Percentiles rank a stretch among this genome's conserved stretches.
Evolutionary conservation across 2,113 vertebrate genomes (phyloP).

Genomic region (Rousettus leschenaultii): DNA sequence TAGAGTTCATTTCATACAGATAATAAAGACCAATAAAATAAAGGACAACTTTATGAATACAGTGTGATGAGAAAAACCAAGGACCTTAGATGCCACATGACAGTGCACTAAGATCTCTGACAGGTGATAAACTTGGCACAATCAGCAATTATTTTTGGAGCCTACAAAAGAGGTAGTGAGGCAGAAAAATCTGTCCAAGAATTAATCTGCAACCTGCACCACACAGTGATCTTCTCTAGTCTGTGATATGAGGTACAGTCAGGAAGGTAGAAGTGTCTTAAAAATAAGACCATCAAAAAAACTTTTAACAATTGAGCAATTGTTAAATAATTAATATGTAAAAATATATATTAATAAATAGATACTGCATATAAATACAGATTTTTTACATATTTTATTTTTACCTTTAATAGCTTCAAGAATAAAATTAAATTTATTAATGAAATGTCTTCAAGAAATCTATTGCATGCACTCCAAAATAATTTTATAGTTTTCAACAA

Average conservation of each 20-base stretch:
- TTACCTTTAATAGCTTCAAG: background rate
- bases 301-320: background rate
- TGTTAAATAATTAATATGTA: background rate
- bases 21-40: background rate
- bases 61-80: background rate
- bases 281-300: background rate
- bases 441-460: background rate
- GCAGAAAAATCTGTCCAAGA: slow-evolving; percentile 50
- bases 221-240: background rate
- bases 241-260: background rate
- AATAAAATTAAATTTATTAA: background rate
- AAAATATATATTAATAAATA: background rate
- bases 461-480: background rate
- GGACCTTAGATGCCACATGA: background rate
- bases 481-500: background rate
- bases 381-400: background rate
- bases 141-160: slow-evolving; percentile 61
- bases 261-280: background rate
- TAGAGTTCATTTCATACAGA: background rate
- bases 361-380: background rate
- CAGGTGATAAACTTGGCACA: slow-evolving; percentile 66
- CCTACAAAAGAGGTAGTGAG: slow-evolving; percentile 44
- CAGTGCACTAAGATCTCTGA: slow-evolving; percentile 19
- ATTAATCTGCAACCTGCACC: slow-evolving; percentile 49
- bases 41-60: background rate